A percentile compares a stretch with the other conserved stretches of the same genome.
Conservation (phyloP, 2,888 invertebrate genomes). For the Oasisia sp. region DNA sequence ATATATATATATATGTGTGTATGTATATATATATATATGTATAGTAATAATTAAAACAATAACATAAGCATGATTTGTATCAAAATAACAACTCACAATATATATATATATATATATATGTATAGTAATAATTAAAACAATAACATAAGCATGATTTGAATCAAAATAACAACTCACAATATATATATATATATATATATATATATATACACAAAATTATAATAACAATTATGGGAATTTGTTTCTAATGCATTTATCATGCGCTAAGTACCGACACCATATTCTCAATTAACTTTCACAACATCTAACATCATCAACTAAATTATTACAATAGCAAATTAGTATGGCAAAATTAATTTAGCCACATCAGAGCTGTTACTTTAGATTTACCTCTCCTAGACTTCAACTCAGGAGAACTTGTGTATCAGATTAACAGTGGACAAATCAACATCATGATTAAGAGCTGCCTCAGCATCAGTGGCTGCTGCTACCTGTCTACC, state of each 20-base stretch:
- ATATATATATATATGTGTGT: no score
- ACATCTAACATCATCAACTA: neutral
- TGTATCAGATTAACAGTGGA: neutral
- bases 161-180: no score
- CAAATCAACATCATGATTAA: neutral
- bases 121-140: no score
- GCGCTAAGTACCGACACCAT: neutral
- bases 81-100: no score
- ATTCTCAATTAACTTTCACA: neutral
- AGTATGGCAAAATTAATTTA: neutral
- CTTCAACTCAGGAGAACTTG: neutral
- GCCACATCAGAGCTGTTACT: neutral
- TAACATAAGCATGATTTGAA: no score
- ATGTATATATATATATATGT: no score
- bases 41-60: no score
- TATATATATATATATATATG: no score
- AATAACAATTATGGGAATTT: neutral
- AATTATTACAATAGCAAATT: neutral
- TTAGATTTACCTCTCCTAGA: neutral
- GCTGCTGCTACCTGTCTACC: neutral
- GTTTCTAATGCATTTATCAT: neutral
- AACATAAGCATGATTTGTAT: no score
- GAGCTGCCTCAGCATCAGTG: neutral
- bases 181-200: no score
- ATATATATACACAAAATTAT: no score